Conservation (phyloP, 2,797 vertebrate genomes). For the Anguilla obscura region DNA sequence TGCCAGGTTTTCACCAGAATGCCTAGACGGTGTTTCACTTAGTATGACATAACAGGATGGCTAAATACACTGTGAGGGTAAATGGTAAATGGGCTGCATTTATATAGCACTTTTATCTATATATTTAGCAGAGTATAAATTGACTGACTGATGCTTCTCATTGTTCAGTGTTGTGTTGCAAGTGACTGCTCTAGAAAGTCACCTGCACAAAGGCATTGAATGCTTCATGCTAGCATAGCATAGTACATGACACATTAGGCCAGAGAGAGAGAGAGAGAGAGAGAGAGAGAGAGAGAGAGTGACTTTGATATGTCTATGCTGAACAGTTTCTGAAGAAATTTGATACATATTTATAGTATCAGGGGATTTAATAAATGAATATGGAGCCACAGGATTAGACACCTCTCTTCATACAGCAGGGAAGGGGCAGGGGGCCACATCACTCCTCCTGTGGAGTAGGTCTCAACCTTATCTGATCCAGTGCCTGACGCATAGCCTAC, state of each 20-base stretch:
- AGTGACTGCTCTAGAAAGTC: slow-evolving; percentile 51
- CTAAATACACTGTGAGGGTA: too few relatives aligned
- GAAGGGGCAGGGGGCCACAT: slow-evolving; percentile 77
- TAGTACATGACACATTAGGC: slow-evolving; percentile 37
- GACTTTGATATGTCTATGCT: slow-evolving; percentile 73
- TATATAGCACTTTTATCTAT: too few relatives aligned
- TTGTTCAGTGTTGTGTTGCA: slow-evolving; percentile 27
- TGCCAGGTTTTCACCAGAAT: too few relatives aligned
- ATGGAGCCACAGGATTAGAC: slow-evolving; percentile 79
- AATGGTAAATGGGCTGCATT: too few relatives aligned
- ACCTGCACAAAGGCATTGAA: slow-evolving; percentile 47
- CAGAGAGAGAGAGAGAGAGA: slow-evolving; percentile 32
- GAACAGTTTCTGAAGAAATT: slow-evolving; percentile 72
- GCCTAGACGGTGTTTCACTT: not conserved
- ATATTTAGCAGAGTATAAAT: not conserved
- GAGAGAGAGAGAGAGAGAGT: slow-evolving; percentile 33
- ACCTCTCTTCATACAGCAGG: slow-evolving; percentile 77
- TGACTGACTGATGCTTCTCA: not conserved
- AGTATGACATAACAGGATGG: not conserved
- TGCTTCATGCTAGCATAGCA: slow-evolving; percentile 45
- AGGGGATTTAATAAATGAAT: slow-evolving; percentile 82
- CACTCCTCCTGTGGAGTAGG: slow-evolving; percentile 81
- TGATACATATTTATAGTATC: slow-evolving; percentile 83
- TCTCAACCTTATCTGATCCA: slow-evolving; percentile 93
- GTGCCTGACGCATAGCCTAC: slow-evolving; percentile 89